Percentiles rank a stretch among this genome's conserved stretches.
These are phyloP conservation scores for Anguilla rostrata DNA, from an alignment of 2,113 vertebrate genomes.

Conservation along the genomic window DNA sequence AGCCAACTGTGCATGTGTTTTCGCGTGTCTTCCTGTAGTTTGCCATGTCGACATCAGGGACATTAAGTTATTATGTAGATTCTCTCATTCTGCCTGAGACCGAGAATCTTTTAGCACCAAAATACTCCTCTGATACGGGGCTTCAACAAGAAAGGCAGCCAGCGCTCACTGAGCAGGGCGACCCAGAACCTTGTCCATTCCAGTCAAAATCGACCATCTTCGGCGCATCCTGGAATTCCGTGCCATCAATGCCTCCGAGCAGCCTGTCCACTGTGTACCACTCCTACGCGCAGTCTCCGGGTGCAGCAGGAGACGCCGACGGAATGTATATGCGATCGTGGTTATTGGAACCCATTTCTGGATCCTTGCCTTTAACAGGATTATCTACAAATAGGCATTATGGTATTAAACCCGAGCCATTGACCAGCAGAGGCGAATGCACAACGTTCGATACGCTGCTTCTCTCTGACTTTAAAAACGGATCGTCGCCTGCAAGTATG, in stretches of 20 bases:
- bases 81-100: constrained; percentile 84
- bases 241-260: constrained; percentile 76
- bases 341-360: constrained; percentile 86
- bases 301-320: constrained; percentile 81
- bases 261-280: constrained; percentile 76
- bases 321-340: constrained; percentile 95
- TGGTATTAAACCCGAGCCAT: constrained; percentile 92
- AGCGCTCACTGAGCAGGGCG: constrained; percentile 84
- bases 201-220: constrained; percentile 92
- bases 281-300: constrained; percentile 85
- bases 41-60: constrained; percentile 87
- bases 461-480: constrained; percentile 88
- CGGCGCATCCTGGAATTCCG: constrained; percentile 87
- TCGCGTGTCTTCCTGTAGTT: constrained; percentile 30
- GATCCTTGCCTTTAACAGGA: constrained; percentile 90
- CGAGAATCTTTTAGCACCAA: constrained; percentile 83
- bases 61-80: constrained; percentile 90
- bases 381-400: constrained; percentile 88
- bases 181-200: constrained; percentile 87
- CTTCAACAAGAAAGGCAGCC: constrained; percentile 78
- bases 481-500: constrained; percentile 80
- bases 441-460: constrained; percentile 89
- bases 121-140: constrained; percentile 78
- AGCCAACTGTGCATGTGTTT: constrained; percentile 46
- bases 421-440: constrained; percentile 79